Evolutionary conservation across 2,113 vertebrate species (phyloP).

Genomic region (Lophotis ruficrista): DNA sequence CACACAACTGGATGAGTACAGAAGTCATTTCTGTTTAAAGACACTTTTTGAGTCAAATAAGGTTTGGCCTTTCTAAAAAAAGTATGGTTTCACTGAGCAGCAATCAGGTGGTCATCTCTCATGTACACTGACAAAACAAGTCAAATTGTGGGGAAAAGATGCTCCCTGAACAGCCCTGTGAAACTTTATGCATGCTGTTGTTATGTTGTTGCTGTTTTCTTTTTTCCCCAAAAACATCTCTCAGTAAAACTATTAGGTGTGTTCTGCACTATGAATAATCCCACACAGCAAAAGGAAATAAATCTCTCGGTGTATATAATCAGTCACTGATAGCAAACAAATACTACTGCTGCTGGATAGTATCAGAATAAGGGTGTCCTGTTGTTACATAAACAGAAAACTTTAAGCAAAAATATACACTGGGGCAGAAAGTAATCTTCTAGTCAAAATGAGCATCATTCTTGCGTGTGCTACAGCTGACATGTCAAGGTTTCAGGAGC

Average conservation of each 20-base stretch:
- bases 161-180: neutral
- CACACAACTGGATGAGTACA: neutral
- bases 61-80: neutral
- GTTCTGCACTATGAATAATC: neutral
- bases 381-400: neutral
- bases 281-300: neutral
- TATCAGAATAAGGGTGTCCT: neutral
- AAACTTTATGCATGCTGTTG: neutral
- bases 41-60: neutral
- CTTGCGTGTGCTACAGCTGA: neutral
- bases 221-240: accelerated
- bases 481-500: neutral
- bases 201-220: neutral
- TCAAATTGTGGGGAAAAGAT: neutral
- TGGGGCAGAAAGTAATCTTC: neutral
- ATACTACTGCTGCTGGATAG: neutral
- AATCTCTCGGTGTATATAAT: neutral
- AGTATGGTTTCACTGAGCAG: neutral
- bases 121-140: neutral
- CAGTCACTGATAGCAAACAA: slow-evolving; percentile 8
- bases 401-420: neutral
- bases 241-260: neutral
- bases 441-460: neutral
- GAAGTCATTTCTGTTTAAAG: neutral
- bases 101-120: neutral